phyloP scores from a whole-genome alignment of 2,888 invertebrate genomes.

The Tetropium fuscum region DNA sequence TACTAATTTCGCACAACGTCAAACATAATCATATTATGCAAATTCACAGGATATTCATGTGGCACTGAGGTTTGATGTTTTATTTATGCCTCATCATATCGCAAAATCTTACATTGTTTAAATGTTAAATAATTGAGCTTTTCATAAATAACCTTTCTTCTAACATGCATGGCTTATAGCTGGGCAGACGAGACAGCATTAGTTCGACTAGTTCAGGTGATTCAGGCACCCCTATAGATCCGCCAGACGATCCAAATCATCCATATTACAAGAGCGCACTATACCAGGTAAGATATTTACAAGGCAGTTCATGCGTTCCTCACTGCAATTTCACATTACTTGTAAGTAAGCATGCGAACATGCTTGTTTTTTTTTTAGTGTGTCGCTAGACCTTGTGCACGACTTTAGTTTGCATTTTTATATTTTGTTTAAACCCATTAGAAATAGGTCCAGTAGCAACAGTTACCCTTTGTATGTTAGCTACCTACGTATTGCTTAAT shows the following conservation, averaged over 20 bases:
- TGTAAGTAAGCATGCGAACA: constrained; percentile 59
- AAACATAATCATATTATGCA: too few relatives aligned
- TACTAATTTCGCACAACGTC: too few relatives aligned
- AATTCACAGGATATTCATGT: neutral
- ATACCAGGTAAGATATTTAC: constrained; percentile 57
- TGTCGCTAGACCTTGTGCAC: constrained; percentile 1
- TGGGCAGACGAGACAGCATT: constrained; percentile 84
- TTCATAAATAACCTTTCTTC: constrained; percentile 41
- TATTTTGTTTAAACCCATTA: too few relatives aligned
- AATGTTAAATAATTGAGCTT: constrained; percentile 18
- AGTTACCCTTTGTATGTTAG: too few relatives aligned
- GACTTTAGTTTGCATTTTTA: constrained; percentile 12
- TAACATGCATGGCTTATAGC: constrained; percentile 70
- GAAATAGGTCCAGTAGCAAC: too few relatives aligned
- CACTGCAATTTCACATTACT: neutral
- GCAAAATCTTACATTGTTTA: neutral
- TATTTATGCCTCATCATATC: neutral
- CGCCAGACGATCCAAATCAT: constrained; percentile 72
- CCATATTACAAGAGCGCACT: constrained; percentile 62
- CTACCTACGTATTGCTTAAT: too few relatives aligned
- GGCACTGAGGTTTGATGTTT: neutral
- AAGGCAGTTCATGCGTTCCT: too few relatives aligned
- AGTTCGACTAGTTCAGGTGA: constrained; percentile 90
- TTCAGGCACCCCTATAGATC: constrained; percentile 90
- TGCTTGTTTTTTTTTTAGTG: constrained; percentile 5